Evolutionary conservation across 2,113 vertebrate genomes (phyloP).

Genomic region (Pholis gunnellus): DNA sequence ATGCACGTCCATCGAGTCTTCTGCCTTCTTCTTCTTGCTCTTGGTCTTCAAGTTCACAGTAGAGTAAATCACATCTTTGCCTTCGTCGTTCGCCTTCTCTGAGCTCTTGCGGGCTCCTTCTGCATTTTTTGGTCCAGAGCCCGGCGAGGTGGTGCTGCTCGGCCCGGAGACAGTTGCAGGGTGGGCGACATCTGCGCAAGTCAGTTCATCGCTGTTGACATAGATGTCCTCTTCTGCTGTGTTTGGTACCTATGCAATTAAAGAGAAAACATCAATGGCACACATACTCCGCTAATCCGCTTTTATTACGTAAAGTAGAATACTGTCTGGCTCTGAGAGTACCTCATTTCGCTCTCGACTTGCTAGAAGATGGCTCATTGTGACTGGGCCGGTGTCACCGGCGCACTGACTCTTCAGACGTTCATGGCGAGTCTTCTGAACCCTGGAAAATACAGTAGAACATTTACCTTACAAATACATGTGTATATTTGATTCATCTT

Average conservation of each 20-base stretch:
- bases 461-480: background rate
- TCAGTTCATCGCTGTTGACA: background rate
- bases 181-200: background rate
- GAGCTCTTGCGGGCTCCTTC: background rate
- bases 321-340: background rate
- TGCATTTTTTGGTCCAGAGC: background rate
- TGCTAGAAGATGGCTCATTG: background rate
- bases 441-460: slow-evolving; percentile 27
- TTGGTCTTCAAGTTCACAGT: background rate
- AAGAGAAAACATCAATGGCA: background rate
- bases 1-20: background rate
- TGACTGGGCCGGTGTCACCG: background rate
- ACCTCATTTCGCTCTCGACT: slow-evolving; percentile 28
- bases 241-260: slow-evolving; percentile 9
- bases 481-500: background rate
- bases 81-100: background rate
- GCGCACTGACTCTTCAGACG: background rate
- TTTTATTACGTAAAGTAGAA: background rate
- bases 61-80: slow-evolving; percentile 26
- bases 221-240: slow-evolving; percentile 13
- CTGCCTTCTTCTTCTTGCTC: background rate
- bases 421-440: background rate
- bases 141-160: background rate
- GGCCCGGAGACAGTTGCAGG: background rate
- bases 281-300: background rate